phyloP scores from a whole-genome alignment of 35 echinoderm and acorn worm genomes.

The Amphiura filiformis region DNA sequence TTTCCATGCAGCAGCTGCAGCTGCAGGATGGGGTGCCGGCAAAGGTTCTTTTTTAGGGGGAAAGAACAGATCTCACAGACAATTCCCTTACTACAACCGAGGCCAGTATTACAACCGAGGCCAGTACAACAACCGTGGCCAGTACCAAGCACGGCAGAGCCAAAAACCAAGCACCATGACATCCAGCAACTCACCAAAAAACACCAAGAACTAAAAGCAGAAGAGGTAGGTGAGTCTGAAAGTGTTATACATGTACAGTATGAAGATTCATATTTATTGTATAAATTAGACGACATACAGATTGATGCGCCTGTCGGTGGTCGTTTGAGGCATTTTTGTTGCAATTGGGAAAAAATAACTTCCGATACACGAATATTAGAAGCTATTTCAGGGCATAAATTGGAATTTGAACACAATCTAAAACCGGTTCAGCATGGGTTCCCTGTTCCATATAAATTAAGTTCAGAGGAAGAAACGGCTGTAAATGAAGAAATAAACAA shows the following conservation, averaged over 20 bases:
- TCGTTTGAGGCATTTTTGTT: constrained; percentile 40
- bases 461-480: constrained; percentile 9
- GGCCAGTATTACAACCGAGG: no score
- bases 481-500: constrained; percentile 50
- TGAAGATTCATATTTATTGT: no score
- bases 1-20: not conserved
- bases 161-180: no score
- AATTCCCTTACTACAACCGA: not conserved
- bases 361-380: constrained; percentile 57
- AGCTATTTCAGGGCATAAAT: constrained; percentile 46
- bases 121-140: no score
- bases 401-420: constrained; percentile 45
- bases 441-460: constrained; percentile 52
- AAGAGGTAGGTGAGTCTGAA: no score
- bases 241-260: no score
- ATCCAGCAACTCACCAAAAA: no score
- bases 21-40: not conserved
- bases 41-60: not conserved
- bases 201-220: no score
- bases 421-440: constrained; percentile 11
- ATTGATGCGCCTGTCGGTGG: constrained; percentile 12
- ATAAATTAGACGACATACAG: no score
- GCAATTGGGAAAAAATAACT: constrained; percentile 51
- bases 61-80: not conserved
- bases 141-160: no score